Conservation (phyloP, 2,113 vertebrate species). For the Shinisaurus crocodilurus region DNA sequence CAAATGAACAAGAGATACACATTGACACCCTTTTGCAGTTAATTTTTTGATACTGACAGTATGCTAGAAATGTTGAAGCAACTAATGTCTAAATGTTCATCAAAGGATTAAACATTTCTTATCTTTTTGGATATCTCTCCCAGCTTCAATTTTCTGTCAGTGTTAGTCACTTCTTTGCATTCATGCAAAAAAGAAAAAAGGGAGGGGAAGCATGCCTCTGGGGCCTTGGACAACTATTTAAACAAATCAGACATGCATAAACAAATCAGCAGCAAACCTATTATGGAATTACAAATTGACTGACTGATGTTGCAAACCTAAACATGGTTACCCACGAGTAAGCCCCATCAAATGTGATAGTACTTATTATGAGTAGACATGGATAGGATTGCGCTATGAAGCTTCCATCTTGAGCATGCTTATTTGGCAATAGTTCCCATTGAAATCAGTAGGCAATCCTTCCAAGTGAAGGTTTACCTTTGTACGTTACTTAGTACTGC, state of each 20-base stretch:
- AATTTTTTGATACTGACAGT: constrained; percentile 13
- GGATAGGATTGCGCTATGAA: not conserved
- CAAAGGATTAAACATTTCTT: not conserved
- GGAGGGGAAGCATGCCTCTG: not conserved
- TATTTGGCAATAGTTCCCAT: not conserved
- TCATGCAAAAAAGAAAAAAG: not conserved
- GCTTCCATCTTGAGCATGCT: not conserved
- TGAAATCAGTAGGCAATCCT: not conserved
- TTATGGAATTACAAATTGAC: not conserved
- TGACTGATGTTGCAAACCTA: not conserved
- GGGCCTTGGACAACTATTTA: not conserved
- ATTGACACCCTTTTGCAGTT: not conserved
- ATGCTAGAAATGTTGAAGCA: not conserved
- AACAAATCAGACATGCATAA: not conserved
- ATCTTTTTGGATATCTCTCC: not conserved
- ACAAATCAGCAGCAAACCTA: not conserved
- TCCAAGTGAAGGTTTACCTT: not conserved
- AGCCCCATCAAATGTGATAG: too few relatives aligned
- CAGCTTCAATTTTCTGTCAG: not conserved
- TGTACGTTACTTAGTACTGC: not conserved
- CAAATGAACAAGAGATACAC: not conserved
- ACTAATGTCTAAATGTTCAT: not conserved
- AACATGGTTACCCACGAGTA: not conserved
- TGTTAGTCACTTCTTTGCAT: not conserved
- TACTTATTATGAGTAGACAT: too few relatives aligned